Base-by-base conservation (phyloP, 64 coral and sea anemone genomes). In the Stichodactyla helianthus region DNA sequence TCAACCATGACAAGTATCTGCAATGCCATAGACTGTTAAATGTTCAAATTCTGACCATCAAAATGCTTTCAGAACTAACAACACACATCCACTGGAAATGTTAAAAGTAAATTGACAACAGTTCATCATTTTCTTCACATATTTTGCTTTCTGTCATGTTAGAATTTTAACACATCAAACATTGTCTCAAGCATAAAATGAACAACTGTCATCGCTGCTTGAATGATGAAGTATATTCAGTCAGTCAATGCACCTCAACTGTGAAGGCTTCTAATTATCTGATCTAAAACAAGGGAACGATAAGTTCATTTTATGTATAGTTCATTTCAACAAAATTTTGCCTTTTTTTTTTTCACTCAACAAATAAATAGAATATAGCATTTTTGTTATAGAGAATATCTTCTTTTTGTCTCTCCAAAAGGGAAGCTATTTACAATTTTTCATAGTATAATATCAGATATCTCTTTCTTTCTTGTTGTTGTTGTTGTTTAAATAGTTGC, bases 351-450 rank as follows among this genome's bases (percentile, higher is more conserved):
- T 81, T 81, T 81, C 78, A 81, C 78, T 81, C 78, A 81, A 81
- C 15, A 81, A 81, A 81, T 81, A 81, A 81, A 81, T 81, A 81
- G 78, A 53, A 81, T 81, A 81, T 81, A 81, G 78, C 78, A 81
- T 81, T 52, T 81, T 81, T 81, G 78, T 81, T 81, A 51, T 81
- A 81, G 78, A 81, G 78, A 81, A 81, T 81, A 81, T 81, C 78
- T 80, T 71, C 61, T 65, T 81, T 81, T 10, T 79, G 78, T 81
- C 78, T 81, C 78, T 81, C 78, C 50, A 81, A 81, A 81, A 81
- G 78, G 78, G 78, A 81, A 18, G 78, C 78, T 81, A 81, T 81
- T 19, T 81, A 81, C 78, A 81, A 81, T 81, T 81, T 81, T 81
- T 81, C 78, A 52, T 81, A 81, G 78, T 81, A 81, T 81, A 81